Base-by-base conservation (phyloP, 1,140 invertebrate genomes). In the Bradynema listronoti region DNA sequence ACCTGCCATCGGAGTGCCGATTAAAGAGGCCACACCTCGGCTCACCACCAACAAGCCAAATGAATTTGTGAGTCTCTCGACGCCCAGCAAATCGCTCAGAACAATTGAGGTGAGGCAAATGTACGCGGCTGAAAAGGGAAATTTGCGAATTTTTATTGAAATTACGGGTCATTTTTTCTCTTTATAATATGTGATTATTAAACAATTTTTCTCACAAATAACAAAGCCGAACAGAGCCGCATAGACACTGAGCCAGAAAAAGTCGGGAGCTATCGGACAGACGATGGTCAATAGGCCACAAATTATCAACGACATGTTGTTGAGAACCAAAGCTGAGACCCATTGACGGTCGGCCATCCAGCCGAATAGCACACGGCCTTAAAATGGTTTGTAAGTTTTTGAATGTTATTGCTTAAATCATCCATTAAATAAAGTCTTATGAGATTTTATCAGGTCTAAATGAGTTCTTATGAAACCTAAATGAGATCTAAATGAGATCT, bases 61-160 rank as follows among this genome's bases (percentile, higher is more conserved):
- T 16, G 91, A 91, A 79, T 93, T 97, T 33, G 93, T 97, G 56
- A 97, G 81, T 79, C 90, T 90, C 69, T 96, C 91, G 71, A 97
- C 81, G 11, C 93, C 93, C 32, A 98, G 83, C 16, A 96, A 81
- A 75, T 97, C 92, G 65, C 94, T 91, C 46, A 98, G 82, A 72
- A 98, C 93, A 76, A 97, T 96, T 19, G 93, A 97, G 33, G 92
- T 96, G 39, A 98, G 81, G 0, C 91, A 94, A 69, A 97, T 93
- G 80, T 94, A 97, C 30, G 91, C 91, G 65, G 92, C 90, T 91
- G 81, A 63, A 85, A 79, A 30, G 39, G 82, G 63, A 72, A 61
- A 49, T 24, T n/a, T 14, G 45, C 2, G 30, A 29, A 33, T 46
- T 5, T 29, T 22, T 6, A 58, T 63, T 19, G 65, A 36, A 47